Evolutionary conservation across 37 sponge, comb jelly and placozoan species (phyloP), one percentile per base, ranked within the genome.

Genomic region (Hexactinellida sp.): DNA sequence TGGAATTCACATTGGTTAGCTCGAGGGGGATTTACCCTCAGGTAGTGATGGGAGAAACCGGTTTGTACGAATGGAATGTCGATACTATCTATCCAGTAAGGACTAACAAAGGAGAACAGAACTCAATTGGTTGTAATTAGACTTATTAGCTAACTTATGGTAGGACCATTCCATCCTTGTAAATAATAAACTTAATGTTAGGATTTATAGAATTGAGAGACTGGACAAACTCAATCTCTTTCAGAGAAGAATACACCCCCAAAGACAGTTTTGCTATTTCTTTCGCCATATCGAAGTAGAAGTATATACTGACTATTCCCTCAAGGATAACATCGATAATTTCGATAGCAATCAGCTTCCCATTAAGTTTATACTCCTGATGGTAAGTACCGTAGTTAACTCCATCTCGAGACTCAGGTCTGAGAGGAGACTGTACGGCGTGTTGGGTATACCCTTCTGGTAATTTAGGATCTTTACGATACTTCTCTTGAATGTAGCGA

Each of bases 241-340:
- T 95, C 82, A 95, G 85, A 87, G 94, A 90, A 38, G 92, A 91
- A 82, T 92, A 95, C 82, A 95, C 93, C 0, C 96, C 96, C 91
- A 95, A 88, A 13, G 96, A 95, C 35, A 84, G 76, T 88, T 90
- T 93, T 41, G 86, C 83, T 25, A 93, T 52, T 38, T 93, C 94
- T 76, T 89, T 91, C 16, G 83, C 36, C 37, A 91, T 86, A 47
- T 89, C 88, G 71, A 91, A 95, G 89, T 90, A 95, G 92, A 95
- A 93, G 91, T 95, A 95, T 21, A 92, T 86, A 51, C 96, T 95
- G 84, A 93, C 92, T 38, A 95, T 84, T 0, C 94, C 93, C 38
- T 89, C 90, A 3, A 93, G 93, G 30, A 95, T 84, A 0, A 95
- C 85, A 54, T 95, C 96, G 32, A 95, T 87, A 3, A 95, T 85